phyloP scores from a whole-genome alignment of 2,888 invertebrate genomes.

The Drosophila greeni region DNA sequence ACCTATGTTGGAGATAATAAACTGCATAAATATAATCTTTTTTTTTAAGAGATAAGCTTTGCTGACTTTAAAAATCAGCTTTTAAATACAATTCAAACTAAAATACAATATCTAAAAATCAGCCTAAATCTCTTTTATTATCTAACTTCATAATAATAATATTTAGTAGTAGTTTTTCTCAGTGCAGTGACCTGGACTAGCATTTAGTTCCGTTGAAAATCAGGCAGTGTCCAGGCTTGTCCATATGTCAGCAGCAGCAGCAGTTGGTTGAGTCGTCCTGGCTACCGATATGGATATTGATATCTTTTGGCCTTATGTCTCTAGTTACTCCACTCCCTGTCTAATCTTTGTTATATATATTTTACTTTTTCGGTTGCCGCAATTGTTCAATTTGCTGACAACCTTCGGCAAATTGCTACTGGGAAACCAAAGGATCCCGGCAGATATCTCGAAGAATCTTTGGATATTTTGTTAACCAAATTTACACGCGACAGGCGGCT shows the following conservation, averaged over 20 bases:
- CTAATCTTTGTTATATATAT: slow-evolving; percentile 34
- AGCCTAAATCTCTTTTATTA: neutral
- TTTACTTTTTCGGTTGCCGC: slow-evolving; percentile 33
- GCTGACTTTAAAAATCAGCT: neutral
- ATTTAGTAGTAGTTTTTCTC: neutral
- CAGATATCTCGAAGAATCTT: slow-evolving; percentile 26
- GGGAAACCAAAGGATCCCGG: slow-evolving; percentile 6
- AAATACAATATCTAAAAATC: no score
- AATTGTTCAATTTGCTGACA: slow-evolving; percentile 32
- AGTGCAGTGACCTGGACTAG: slow-evolving; percentile 22
- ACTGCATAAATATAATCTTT: neutral
- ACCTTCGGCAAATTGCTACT: slow-evolving; percentile 29
- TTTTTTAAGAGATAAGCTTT: neutral
- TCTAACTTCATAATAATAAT: neutral
- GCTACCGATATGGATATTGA: slow-evolving; percentile 60
- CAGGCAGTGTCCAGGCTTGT: slow-evolving; percentile 19
- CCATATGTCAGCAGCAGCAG: slow-evolving; percentile 57
- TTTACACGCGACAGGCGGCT: slow-evolving; percentile 53
- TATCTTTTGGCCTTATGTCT: slow-evolving; percentile 44
- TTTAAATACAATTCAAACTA: neutral
- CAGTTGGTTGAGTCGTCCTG: slow-evolving; percentile 63
- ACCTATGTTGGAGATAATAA: no score
- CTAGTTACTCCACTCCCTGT: slow-evolving; percentile 25
- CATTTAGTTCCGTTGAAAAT: slow-evolving; percentile 56
- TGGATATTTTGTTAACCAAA: slow-evolving; percentile 40